These are phyloP conservation scores for Troides oblongomaculatus DNA, from an alignment of 2,888 invertebrate genomes.

Conservation along the genomic window DNA sequence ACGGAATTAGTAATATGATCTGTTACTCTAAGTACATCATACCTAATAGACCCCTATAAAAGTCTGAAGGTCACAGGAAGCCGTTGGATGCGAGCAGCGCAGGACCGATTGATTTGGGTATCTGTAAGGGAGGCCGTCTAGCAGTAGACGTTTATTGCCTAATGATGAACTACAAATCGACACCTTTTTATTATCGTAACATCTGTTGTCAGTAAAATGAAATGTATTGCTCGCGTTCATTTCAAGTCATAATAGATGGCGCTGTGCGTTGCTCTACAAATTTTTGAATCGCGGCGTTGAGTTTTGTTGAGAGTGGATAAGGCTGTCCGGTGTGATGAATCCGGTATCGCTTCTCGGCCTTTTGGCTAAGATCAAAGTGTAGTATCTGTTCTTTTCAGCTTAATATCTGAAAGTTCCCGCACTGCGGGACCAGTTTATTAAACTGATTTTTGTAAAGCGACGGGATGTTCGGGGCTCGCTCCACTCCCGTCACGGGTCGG, in stretches of 20 bases:
- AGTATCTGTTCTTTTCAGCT: not conserved
- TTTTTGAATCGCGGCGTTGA: not conserved
- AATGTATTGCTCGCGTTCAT: not conserved
- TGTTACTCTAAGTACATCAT: no score
- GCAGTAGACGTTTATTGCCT: no score
- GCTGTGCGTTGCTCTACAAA: not conserved
- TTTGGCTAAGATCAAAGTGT: no score
- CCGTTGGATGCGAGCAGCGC: no score
- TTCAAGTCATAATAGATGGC: not conserved
- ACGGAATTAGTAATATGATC: no score
- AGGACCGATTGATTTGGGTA: no score
- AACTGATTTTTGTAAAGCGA: not conserved
- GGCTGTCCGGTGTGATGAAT: not conserved
- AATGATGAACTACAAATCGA: no score
- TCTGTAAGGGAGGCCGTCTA: no score
- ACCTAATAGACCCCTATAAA: no score
- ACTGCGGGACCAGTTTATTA: not conserved
- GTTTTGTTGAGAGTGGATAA: not conserved
- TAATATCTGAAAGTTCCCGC: not conserved
- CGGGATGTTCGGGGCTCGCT: no score
- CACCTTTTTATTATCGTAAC: not conserved
- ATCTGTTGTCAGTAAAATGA: not conserved
- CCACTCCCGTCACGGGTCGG: no score
- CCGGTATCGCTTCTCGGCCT: not conserved
- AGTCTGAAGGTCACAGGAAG: no score